A percentile compares a stretch with the other conserved stretches of the same genome.
Conservation (phyloP, 2,113 vertebrate species). For the Eulemur macaco region DNA sequence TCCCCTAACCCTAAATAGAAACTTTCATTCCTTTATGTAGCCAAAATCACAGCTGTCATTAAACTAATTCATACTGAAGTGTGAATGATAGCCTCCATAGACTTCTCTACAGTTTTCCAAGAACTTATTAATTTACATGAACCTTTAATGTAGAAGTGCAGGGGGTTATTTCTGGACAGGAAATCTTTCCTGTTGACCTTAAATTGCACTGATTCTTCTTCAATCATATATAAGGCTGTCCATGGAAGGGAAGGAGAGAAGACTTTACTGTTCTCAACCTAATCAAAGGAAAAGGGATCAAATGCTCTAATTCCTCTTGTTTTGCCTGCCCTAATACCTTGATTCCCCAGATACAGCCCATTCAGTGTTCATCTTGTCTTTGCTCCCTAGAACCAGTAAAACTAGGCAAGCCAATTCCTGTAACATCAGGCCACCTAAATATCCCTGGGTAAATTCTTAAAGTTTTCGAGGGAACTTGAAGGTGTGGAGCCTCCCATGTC, state of each 20-base stretch:
- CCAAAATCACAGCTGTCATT: not conserved
- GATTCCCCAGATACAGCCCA: not conserved
- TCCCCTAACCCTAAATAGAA: constrained; percentile 24
- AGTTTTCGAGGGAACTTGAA: not conserved
- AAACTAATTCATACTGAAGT: constrained; percentile 44
- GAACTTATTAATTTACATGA: constrained; percentile 35
- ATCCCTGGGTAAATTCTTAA: not conserved
- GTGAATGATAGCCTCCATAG: not conserved
- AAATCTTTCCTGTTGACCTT: constrained; percentile 21
- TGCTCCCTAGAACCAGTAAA: constrained; percentile 23
- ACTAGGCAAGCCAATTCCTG: not conserved
- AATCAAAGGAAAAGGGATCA: not conserved
- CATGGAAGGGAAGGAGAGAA: not conserved
- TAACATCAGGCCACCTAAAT: not conserved
- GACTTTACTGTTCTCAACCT: not conserved
- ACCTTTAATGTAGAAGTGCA: constrained; percentile 4
- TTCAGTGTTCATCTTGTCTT: not conserved
- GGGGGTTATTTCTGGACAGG: not conserved
- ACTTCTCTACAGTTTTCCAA: not conserved
- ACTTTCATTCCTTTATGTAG: not conserved
- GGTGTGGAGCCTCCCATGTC: not conserved
- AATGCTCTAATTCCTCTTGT: not conserved
- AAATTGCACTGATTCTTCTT: constrained; percentile 9
- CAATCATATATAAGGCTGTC: not conserved
- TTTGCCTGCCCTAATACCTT: not conserved